phyloP scores from a whole-genome alignment of 2,113 vertebrate species.

The Paradoxurus hermaphroditus region DNA sequence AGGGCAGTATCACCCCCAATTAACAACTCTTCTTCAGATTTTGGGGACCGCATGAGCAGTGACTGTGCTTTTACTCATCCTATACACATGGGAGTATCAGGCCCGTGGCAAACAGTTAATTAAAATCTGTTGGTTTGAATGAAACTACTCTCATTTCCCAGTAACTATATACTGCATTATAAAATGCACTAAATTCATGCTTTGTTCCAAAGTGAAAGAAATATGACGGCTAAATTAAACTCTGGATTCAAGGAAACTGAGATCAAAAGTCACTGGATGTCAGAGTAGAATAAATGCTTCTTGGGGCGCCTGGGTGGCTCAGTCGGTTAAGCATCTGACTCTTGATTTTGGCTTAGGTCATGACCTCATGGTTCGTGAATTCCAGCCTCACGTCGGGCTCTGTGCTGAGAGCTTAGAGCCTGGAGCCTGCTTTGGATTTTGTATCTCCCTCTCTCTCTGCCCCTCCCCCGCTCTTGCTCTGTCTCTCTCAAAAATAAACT shows the following conservation, averaged over 20 bases:
- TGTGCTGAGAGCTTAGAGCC: no score
- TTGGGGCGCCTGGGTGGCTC: no score
- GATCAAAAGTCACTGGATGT: not conserved
- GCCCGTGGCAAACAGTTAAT: not conserved
- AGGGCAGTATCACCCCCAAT: not conserved
- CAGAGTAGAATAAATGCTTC: slow-evolving; percentile 22
- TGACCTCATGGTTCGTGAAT: no score
- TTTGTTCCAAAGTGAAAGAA: not conserved
- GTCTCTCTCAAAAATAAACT: no score
- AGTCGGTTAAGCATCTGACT: no score
- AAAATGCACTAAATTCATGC: not conserved
- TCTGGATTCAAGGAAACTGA: not conserved
- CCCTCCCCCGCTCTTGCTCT: no score
- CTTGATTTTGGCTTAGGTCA: no score
- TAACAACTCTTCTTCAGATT: not conserved
- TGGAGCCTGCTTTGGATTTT: no score
- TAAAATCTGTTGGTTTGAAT: not conserved
- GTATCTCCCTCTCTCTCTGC: no score
- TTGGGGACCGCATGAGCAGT: not conserved
- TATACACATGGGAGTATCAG: not conserved
- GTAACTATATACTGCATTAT: not conserved
- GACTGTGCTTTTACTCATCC: not conserved
- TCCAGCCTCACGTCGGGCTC: no score
- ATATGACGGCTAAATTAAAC: not conserved
- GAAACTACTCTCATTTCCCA: not conserved